These are phyloP conservation scores for Muscicapa striata DNA, from an alignment of 2,797 vertebrate species.

Conservation along the genomic window DNA sequence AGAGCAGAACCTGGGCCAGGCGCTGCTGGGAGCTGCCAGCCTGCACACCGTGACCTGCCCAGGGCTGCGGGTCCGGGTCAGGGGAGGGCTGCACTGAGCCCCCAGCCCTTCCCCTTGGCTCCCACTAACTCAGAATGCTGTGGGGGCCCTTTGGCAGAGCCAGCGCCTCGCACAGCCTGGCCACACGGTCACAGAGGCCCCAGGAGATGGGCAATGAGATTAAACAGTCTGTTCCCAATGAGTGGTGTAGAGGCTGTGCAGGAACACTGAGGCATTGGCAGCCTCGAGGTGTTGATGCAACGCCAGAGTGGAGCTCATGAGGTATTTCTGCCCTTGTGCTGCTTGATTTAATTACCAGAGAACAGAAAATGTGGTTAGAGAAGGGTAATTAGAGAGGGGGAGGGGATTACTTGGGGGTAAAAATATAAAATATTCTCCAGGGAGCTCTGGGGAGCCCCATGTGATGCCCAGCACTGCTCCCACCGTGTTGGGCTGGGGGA, in stretches of 20 bases:
- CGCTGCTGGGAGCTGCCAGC: neutral
- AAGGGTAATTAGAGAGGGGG: neutral
- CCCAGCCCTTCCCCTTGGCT: neutral
- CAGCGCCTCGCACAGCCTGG: neutral
- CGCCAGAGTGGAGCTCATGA: neutral
- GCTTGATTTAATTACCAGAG: conserved; percentile 52
- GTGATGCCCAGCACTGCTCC: neutral
- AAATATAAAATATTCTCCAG: neutral
- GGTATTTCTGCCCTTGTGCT: conserved; percentile 8
- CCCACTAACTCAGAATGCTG: fast-evolving
- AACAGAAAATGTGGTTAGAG: neutral
- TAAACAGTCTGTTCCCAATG: neutral
- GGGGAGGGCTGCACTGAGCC: fast-evolving
- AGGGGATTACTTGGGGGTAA: neutral
- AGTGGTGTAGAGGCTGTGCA: neutral
- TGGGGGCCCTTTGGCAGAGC: neutral
- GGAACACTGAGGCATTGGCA: neutral
- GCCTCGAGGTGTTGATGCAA: neutral
- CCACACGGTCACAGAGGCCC: neutral
- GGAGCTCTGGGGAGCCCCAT: neutral
- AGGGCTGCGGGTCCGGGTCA: neutral
- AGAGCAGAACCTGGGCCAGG: neutral
- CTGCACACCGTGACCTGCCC: fast-evolving
- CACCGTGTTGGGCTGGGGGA: fast-evolving
- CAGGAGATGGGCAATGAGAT: neutral